Evolutionary conservation across 1,140 invertebrate genomes (phyloP).

Genomic region (Rhopalosiphum padi): DNA sequence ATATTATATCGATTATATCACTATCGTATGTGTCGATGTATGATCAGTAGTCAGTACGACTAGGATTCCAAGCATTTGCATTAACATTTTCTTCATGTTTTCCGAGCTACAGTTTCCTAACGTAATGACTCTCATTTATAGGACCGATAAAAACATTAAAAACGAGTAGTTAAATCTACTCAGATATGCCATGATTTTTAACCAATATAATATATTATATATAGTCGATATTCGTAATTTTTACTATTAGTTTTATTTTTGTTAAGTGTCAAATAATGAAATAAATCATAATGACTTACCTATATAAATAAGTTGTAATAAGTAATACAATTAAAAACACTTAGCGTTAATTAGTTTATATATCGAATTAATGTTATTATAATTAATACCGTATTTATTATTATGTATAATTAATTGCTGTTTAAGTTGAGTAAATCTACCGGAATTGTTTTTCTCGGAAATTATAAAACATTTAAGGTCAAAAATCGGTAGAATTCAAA

Average conservation of each 20-base stretch:
- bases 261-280: background rate
- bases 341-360: background rate
- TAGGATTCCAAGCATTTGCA: background rate
- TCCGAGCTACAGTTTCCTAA: background rate
- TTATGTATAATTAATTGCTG: too few relatives aligned
- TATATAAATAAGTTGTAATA: background rate
- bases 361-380: background rate
- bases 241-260: background rate
- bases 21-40: background rate
- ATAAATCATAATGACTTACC: background rate
- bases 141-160: background rate
- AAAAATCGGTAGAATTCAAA: background rate
- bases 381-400: background rate
- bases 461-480: background rate
- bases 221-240: too few relatives aligned
- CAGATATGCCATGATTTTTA: background rate
- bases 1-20: background rate
- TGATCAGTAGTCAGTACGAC: background rate
- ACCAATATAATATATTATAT: background rate
- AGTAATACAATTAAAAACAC: background rate
- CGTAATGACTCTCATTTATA: background rate
- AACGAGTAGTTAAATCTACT: too few relatives aligned
- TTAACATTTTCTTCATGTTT: background rate
- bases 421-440: background rate
- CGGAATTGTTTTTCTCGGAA: background rate